Percentiles rank a stretch among this genome's conserved stretches.
phyloP scores from a whole-genome alignment of 1,140 invertebrate species.

The Pseudomyrmex pallidus region DNA sequence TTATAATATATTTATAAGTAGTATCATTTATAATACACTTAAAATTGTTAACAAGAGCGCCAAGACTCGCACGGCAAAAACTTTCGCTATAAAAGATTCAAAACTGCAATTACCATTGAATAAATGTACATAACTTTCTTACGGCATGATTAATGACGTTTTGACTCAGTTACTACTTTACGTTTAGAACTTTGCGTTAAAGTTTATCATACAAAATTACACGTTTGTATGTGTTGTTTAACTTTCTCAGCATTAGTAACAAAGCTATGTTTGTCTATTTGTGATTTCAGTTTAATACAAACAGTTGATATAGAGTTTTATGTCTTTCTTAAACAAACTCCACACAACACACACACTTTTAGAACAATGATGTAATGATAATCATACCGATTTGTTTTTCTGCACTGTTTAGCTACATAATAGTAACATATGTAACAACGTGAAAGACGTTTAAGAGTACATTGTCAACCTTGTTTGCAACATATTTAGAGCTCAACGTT shows the following conservation, averaged over 20 bases:
- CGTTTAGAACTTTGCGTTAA: background rate
- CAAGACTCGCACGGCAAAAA: background rate
- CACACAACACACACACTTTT: too few relatives aligned
- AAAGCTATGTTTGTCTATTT: background rate
- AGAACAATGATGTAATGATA: slow-evolving; percentile 22
- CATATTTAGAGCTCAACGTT: slow-evolving; percentile 23
- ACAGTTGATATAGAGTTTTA: background rate
- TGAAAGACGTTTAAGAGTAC: slow-evolving; percentile 16
- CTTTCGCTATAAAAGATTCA: slow-evolving; percentile 37
- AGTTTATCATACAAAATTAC: background rate
- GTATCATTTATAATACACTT: slow-evolving; percentile 16
- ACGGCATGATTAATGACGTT: slow-evolving; percentile 4
- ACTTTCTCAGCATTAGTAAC: background rate
- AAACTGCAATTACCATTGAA: slow-evolving; percentile 28
- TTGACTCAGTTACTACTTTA: slow-evolving; percentile 10
- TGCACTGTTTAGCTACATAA: slow-evolving; percentile 27
- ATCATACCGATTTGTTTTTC: background rate
- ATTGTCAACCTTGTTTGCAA: slow-evolving; percentile 39
- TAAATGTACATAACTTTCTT: slow-evolving; percentile 26
- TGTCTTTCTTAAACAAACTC: slow-evolving; percentile 1
- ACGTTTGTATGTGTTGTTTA: background rate
- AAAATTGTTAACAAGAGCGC: background rate
- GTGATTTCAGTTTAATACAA: slow-evolving; percentile 10
- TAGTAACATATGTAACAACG: background rate
- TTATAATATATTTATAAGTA: slow-evolving; percentile 16